Evolutionary conservation across 2,888 invertebrate genomes (phyloP).

Genomic region (Pseudoips prasinana): DNA sequence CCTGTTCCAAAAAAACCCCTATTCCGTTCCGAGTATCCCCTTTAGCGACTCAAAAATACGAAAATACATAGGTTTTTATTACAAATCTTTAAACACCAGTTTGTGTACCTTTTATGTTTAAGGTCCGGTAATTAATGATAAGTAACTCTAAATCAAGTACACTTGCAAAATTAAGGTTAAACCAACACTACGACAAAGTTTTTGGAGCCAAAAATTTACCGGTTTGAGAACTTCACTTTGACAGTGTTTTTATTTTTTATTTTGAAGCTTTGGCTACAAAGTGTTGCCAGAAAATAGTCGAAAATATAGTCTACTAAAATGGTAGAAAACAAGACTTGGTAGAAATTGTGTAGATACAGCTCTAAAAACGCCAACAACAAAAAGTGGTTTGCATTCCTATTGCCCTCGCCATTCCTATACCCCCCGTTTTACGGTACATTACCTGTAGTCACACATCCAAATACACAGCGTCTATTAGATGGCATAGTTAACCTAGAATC

Average conservation of each 20-base stretch:
- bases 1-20: slow-evolving; percentile 7
- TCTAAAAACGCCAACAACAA: slow-evolving; percentile 6
- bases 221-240: slow-evolving; percentile 5
- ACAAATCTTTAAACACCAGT: slow-evolving; percentile 5
- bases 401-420: not conserved
- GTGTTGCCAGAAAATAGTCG: slow-evolving; percentile 5
- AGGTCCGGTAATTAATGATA: slow-evolving; percentile 6
- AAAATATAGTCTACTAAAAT: slow-evolving; percentile 5
- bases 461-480: no score
- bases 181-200: slow-evolving; percentile 7
- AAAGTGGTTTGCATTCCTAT: slow-evolving; percentile 3
- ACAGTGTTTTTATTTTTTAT: slow-evolving; percentile 4
- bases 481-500: no score
- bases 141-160: slow-evolving; percentile 6
- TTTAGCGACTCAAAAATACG: slow-evolving; percentile 6
- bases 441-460: no score
- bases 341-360: slow-evolving; percentile 6
- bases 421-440: no score
- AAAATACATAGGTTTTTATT: slow-evolving; percentile 5
- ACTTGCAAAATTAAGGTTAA: slow-evolving; percentile 5
- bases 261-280: slow-evolving; percentile 5
- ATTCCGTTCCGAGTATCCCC: slow-evolving; percentile 6
- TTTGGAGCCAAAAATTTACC: slow-evolving; percentile 6
- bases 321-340: slow-evolving; percentile 7
- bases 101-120: slow-evolving; percentile 4